Base-by-base conservation (phyloP, 2,888 invertebrate species). In the Scaptomyza parva region DNA sequence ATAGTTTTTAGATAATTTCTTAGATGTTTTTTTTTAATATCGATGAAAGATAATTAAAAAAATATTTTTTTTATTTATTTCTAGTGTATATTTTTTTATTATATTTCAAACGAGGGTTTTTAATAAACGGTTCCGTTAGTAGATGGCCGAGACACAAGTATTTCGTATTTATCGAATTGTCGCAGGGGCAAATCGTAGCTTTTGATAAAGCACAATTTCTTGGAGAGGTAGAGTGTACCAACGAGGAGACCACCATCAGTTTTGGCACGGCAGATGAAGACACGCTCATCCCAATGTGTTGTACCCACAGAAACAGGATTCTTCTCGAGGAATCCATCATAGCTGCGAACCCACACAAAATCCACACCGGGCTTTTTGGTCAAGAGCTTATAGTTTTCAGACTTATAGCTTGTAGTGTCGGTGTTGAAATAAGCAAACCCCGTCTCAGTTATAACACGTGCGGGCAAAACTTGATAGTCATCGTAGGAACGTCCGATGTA, bases 401-500 rank as follows among this genome's bases (percentile, higher is more conserved):
- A 12, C 37, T 53, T 43, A 14, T n/a, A 4, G 52, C 69, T 30
- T 0, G 37, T 0, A 4, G 30, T 24, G 1, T 64, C 61, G 5
- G 63, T 73, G 28, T 72, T 72, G 41, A 63, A 73, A 18, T 48
- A 48, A 17, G 79, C 77, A 1, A 47, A 18, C 4, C 83, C 78
- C 6, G 67, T 62, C 24, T 82, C 78, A 5, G 67, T 63, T 3
- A 76, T 50, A 1, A 79, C 73, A 41, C 83, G 73, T 8, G 70
- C 64, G 11, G 78, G 83, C 12, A 73, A 33, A 24, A n/a, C n/a
- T 79, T 35, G 47, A 60, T 76, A 2, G 43, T 47, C 11, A 1
- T n/a, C n/a, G n/a, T n/a, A n/a, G n/a, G n/a, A 7, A 17, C 78
- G 79, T 5, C 73, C 83, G 24, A 79, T 60, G 28, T 79, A 82